Percentiles rank a stretch among this genome's conserved stretches.
Evolutionary conservation across 2,888 invertebrate species (phyloP).

Genomic region (Eupithecia insigniata): DNA sequence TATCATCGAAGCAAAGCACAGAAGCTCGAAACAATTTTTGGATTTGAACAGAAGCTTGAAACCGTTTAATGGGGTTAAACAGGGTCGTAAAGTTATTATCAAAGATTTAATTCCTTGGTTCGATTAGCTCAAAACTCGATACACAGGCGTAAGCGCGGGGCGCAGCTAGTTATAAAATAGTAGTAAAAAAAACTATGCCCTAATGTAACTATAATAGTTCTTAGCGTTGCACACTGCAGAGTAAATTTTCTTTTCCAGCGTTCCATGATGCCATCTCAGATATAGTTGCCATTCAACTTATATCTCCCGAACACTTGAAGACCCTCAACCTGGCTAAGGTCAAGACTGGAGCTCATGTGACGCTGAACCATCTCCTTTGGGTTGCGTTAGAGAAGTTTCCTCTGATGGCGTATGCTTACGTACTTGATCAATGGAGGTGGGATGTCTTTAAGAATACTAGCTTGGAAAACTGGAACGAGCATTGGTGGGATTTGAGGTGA

Average conservation of each 20-base stretch:
- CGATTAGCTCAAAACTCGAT: too few relatives aligned
- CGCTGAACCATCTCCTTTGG: constrained; percentile 74
- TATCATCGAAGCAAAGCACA: too few relatives aligned
- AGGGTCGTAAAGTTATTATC: too few relatives aligned
- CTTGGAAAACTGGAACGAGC: constrained; percentile 71
- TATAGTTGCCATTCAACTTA: constrained; percentile 84
- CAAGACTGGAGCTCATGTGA: constrained; percentile 65
- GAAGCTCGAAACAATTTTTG: too few relatives aligned
- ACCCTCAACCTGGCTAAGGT: constrained; percentile 71
- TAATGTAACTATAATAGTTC: too few relatives aligned
- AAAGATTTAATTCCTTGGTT: too few relatives aligned
- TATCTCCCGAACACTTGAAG: constrained; percentile 79
- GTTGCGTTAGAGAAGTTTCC: constrained; percentile 76
- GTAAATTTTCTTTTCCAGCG: constrained; percentile 63
- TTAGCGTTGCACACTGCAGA: too few relatives aligned
- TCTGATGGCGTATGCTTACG: constrained; percentile 75
- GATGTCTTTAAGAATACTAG: constrained; percentile 70
- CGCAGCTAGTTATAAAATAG: too few relatives aligned
- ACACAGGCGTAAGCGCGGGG: too few relatives aligned
- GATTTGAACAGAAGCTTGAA: too few relatives aligned
- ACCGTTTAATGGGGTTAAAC: too few relatives aligned
- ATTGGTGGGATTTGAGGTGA: constrained; percentile 79
- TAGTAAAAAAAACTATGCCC: too few relatives aligned
- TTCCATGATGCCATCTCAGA: constrained; percentile 87
- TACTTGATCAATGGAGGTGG: constrained; percentile 78